phyloP scores from a whole-genome alignment of 2,797 vertebrate species.

The Anableps anableps region DNA sequence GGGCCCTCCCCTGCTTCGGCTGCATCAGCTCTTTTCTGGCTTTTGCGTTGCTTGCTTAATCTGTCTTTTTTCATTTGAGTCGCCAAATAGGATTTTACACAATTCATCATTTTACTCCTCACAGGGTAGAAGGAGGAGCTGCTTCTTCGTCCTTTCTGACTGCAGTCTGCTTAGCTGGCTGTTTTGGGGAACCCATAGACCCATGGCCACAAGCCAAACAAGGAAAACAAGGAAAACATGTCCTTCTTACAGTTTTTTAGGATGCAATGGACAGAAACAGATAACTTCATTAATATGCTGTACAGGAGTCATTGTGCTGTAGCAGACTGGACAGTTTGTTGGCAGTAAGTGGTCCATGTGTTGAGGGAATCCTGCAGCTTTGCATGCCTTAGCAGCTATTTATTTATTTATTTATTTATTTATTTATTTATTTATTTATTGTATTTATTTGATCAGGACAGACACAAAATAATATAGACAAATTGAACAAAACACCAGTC shows the following conservation, averaged over 20 bases:
- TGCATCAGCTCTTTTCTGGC: conserved; percentile 69
- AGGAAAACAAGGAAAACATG: conserved; percentile 25
- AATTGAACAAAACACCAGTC: too few relatives aligned
- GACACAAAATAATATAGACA: too few relatives aligned
- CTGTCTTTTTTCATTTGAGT: conserved; percentile 42
- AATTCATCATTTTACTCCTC: conserved; percentile 76
- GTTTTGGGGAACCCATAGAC: conserved; percentile 58
- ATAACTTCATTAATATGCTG: conserved; percentile 22
- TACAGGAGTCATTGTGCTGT: conserved; percentile 21
- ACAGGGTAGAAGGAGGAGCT: conserved; percentile 47
- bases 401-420: too few relatives aligned
- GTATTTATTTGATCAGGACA: too few relatives aligned
- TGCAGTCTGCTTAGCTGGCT: conserved; percentile 70
- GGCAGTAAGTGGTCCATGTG: conserved; percentile 32
- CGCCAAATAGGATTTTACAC: conserved; percentile 74
- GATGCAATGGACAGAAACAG: conserved; percentile 2
- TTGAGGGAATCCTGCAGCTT: not conserved
- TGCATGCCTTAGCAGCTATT: conserved; percentile 19
- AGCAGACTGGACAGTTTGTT: conserved; percentile 28
- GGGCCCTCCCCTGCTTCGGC: conserved; percentile 48
- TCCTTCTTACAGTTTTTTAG: conserved; percentile 4
- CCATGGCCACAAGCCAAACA: conserved; percentile 34
- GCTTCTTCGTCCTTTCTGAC: conserved; percentile 72
- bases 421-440: too few relatives aligned
- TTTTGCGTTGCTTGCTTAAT: conserved; percentile 63